phyloP scores from a whole-genome alignment of 2,113 vertebrate genomes.

The Ptyas mucosa region DNA sequence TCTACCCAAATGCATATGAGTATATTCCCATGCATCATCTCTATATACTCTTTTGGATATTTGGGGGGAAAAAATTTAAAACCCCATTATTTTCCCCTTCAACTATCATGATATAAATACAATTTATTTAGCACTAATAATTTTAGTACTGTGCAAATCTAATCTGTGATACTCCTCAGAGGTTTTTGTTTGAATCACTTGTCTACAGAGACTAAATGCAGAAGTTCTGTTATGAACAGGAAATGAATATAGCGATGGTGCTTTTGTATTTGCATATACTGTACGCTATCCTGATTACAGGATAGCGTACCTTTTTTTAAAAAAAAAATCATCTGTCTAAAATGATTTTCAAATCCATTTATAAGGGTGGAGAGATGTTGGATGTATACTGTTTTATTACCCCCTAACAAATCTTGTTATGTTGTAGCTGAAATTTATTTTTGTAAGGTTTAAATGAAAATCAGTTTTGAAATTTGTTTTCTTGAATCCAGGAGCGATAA shows the following conservation, averaged over 20 bases:
- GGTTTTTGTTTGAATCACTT: neutral
- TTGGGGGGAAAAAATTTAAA: neutral
- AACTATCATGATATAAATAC: neutral
- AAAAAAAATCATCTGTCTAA: neutral
- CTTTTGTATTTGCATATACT: neutral
- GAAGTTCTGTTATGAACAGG: neutral
- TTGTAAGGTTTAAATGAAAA: neutral
- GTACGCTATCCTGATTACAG: neutral
- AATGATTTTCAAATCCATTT: neutral
- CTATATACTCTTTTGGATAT: neutral
- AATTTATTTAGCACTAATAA: neutral
- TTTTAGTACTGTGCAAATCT: neutral
- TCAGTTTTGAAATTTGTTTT: neutral
- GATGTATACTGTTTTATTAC: neutral
- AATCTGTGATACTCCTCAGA: neutral
- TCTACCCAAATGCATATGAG: neutral
- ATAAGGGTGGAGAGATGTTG: neutral
- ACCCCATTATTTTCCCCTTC: neutral
- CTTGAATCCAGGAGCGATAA: neutral
- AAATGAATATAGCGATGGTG: neutral
- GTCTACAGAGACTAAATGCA: neutral
- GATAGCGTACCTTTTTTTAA: neutral
- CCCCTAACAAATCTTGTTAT: neutral
- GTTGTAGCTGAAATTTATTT: neutral
- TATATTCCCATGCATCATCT: neutral